Conservation (phyloP, 2,113 vertebrate genomes). For the Xenopus borealis region DNA sequence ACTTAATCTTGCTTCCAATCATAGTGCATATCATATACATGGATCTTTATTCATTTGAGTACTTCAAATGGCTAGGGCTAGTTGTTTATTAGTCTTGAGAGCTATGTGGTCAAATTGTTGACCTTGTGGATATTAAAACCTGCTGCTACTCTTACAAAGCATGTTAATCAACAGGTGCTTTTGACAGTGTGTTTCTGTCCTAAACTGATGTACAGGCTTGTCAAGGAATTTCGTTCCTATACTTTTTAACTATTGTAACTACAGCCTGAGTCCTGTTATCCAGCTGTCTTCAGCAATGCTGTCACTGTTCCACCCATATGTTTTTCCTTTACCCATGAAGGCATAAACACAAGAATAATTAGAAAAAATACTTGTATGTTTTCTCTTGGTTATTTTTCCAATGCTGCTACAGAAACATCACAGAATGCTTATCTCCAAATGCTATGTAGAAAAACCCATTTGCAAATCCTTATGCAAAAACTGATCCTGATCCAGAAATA, state of each 20-base stretch:
- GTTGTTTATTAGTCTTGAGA: not conserved
- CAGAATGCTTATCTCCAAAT: no score
- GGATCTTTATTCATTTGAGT: not conserved
- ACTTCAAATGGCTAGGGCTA: not conserved
- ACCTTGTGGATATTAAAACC: not conserved
- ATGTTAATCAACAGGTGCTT: not conserved
- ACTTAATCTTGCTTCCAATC: no score
- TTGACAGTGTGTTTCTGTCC: not conserved
- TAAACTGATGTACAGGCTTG: not conserved
- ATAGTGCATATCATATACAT: not conserved
- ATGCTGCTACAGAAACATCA: no score
- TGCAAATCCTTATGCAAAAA: no score
- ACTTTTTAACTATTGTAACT: not conserved
- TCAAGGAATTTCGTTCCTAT: not conserved
- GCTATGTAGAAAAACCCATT: no score
- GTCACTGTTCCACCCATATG: no score
- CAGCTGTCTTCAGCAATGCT: not conserved
- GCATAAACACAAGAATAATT: no score
- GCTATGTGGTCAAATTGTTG: not conserved
- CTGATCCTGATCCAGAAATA: no score
- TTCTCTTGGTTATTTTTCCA: no score
- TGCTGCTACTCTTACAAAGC: not conserved
- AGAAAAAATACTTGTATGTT: no score
- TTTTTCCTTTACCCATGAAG: no score
- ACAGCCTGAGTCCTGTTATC: not conserved